These are phyloP conservation scores for Myzus persicae DNA, from an alignment of 1,140 invertebrate species.

Conservation along the genomic window DNA sequence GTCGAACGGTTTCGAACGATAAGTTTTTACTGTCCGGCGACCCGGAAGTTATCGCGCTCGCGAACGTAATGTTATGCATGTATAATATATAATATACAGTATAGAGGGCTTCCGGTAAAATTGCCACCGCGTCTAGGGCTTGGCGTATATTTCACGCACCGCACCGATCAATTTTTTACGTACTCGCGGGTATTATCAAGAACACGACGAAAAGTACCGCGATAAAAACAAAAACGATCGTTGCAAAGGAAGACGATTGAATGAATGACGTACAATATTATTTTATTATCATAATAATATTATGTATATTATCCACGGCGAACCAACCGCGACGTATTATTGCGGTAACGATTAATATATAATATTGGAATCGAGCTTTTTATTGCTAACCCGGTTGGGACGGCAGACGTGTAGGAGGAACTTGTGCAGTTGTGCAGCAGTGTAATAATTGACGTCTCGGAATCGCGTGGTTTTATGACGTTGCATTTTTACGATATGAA, in stretches of 20 bases:
- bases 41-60: neutral
- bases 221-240: neutral
- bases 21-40: neutral
- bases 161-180: neutral
- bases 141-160: too few relatives aligned
- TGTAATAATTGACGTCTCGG: neutral
- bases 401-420: neutral
- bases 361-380: neutral
- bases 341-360: neutral
- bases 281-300: neutral
- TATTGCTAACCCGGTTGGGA: neutral
- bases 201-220: neutral
- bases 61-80: neutral
- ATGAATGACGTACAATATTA: neutral
- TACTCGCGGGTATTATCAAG: neutral
- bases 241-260: neutral
- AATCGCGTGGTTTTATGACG: neutral
- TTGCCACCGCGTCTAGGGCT: neutral
- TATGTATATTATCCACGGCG: neutral
- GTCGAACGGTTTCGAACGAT: constrained; percentile 31
- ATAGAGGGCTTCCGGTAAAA: neutral
- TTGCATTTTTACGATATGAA: neutral
- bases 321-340: neutral
- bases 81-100: neutral
- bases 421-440: neutral